Conservation (phyloP, 2,113 vertebrate genomes). For the Lagopus leucura region DNA sequence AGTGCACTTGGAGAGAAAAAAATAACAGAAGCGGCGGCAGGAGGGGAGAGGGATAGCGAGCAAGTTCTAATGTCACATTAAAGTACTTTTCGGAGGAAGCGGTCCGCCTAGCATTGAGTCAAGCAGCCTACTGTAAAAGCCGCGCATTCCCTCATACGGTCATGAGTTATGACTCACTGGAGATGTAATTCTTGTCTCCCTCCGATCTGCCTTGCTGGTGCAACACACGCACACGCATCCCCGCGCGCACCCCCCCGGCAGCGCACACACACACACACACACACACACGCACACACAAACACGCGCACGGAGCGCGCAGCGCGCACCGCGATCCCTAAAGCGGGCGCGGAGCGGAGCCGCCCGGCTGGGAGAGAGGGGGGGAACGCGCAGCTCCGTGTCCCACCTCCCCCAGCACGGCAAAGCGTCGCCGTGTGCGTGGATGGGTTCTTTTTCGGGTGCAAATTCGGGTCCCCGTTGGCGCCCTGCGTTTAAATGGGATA, state of each 20-base stretch:
- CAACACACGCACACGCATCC: conserved; percentile 57
- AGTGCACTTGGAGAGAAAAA: conserved; percentile 31
- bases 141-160: conserved; percentile 81
- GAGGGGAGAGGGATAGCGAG: conserved; percentile 38
- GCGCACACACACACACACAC: background rate
- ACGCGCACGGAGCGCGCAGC: background rate
- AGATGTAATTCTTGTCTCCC: conserved; percentile 83
- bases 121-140: conserved; percentile 74
- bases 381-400: conserved; percentile 25
- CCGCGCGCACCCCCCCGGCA: background rate
- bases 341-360: background rate
- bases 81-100: conserved; percentile 78
- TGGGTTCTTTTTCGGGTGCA: conserved; percentile 59
- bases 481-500: conserved; percentile 85
- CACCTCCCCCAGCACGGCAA: conserved; percentile 47
- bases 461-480: conserved; percentile 80
- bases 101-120: conserved; percentile 78
- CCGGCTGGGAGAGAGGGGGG: conserved; percentile 34
- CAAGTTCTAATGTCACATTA: conserved; percentile 71
- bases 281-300: background rate
- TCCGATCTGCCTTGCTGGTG: conserved; percentile 79
- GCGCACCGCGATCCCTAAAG: background rate
- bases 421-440: conserved; percentile 39
- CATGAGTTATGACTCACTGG: conserved; percentile 85
- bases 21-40: background rate